Evolutionary conservation across 2,888 invertebrate genomes (phyloP), one percentile per base, ranked within the genome.

Genomic region (Allygus modestus): DNA sequence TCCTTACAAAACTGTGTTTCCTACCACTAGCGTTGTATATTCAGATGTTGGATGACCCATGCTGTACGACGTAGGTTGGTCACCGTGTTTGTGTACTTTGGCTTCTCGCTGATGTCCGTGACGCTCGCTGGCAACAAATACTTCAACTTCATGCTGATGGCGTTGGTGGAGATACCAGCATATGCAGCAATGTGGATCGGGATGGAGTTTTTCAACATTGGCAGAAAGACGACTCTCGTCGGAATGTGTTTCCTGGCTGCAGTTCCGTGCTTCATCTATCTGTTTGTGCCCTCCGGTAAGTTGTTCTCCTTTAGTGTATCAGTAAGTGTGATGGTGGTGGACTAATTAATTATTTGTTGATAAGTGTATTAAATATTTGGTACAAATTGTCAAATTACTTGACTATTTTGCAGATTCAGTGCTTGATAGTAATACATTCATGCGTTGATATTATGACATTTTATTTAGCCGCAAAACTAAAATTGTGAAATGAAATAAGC

Each of bases 71-170:
- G 75, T 85, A 90, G 90, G 90, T 93, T 96, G 20, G 94, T 96
- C 0, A 94, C 95, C 88, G 94, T 95, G 0, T 94, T 96, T 86
- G 94, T 96, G 26, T 97, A 96, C 90, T 96, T 96, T 88, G 97
- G 97, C 0, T 90, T 97, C 54, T 95, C 95, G 0, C 92, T 97
- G 82, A 96, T 95, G 90, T 94, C 96, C 0, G 95, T 96, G 1
- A 92, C 94, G 0, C 90, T 97, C 75, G 93, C 93, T 23, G 96
- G 96, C 0, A 94, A 96, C 89, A 94, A 94, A 88, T 96, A 96
- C 89, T 90, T 95, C 17, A 96, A 96, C 90, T 97, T 95, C 88
- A 94, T 95, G 95, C 20, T 88, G 41, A 87, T 87, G 17, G 86
- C 85, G 20, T 20, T 86, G 20, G 87, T 87, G 26, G 86, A 89